Evolutionary conservation across 2,113 vertebrate genomes (phyloP), one percentile per base, ranked within the genome.

Genomic region (Gnathonemus echidnorhynchus): DNA sequence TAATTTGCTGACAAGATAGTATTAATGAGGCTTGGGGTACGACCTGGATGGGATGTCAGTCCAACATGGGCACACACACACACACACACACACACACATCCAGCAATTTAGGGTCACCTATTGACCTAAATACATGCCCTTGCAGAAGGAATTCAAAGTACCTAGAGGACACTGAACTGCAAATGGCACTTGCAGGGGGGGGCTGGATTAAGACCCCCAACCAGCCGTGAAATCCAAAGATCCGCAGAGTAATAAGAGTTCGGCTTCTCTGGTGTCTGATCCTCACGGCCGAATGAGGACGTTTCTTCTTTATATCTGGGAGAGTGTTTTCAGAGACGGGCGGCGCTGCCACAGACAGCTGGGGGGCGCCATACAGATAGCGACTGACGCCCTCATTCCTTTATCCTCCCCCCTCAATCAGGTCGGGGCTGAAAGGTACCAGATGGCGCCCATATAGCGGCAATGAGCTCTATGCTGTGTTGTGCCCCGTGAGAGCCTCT

Each of bases 381-480:
- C 80, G 88, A 49, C 91, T 90, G 93, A 94, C 91, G 91, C 91
- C 89, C 89, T 94, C 95, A 92, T 92, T 89, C 92, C 92, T 80
- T 89, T 88, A 83, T 45, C 48, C 2, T 15, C 85, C 48, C 89
- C 50, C 93, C 93, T 94, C 91, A 90, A 92, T 92, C 93, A 95
- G 94, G 92, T 92, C 91, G 88, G 89, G 90, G 56, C 88, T 96
- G 95, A 97, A 96, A 97, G 94, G 94, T 93, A 96, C 95, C 96
- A 97, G 96, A 97, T 97, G 95, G 95, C 95, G 92, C 93, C 93
- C 92, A 94, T 95, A 94, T 94, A 93, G 92, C 91, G 92, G 92
- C 91, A 94, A 91, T 87, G 92, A 93, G 93, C 56, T 93, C 92
- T 90, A 84, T 27, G 49, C 62, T 84, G 58, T 46, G 52, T 7